These are phyloP conservation scores for Ambastaia sidthimunki DNA, from an alignment of 2,797 vertebrate species.

Conservation along the genomic window DNA sequence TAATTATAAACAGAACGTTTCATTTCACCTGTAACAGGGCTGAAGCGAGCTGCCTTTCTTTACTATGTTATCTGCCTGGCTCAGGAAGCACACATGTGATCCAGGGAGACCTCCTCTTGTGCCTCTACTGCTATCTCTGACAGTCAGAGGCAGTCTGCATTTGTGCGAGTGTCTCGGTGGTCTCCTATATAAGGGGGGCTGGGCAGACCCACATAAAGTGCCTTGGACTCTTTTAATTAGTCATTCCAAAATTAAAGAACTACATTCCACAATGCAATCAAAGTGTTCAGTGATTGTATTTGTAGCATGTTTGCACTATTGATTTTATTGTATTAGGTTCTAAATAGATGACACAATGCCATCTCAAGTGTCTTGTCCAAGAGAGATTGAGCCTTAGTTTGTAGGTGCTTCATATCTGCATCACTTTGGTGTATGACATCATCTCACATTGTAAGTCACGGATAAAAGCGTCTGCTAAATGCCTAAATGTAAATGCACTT, in stretches of 20 bases:
- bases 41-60: not conserved
- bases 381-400: not conserved
- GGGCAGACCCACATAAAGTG: not conserved
- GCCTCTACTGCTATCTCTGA: not conserved
- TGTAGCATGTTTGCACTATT: not conserved
- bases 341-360: not conserved
- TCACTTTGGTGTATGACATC: constrained; percentile 10
- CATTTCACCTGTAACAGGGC: not conserved
- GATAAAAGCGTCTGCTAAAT: no score
- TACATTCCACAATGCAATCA: not conserved
- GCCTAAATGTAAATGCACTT: no score
- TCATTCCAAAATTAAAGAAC: not conserved
- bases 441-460: no score
- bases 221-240: not conserved
- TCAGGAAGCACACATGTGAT: not conserved
- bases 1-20: not conserved
- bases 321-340: not conserved
- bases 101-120: not conserved
- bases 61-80: not conserved
- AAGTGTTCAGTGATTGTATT: not conserved
- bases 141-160: constrained; percentile 8
- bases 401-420: not conserved
- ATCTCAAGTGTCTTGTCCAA: not conserved
- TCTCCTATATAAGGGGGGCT: not conserved
- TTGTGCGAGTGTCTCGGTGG: not conserved